Evolutionary conservation across 2,113 vertebrate genomes (phyloP).

Genomic region (Gorilla gorilla): DNA sequence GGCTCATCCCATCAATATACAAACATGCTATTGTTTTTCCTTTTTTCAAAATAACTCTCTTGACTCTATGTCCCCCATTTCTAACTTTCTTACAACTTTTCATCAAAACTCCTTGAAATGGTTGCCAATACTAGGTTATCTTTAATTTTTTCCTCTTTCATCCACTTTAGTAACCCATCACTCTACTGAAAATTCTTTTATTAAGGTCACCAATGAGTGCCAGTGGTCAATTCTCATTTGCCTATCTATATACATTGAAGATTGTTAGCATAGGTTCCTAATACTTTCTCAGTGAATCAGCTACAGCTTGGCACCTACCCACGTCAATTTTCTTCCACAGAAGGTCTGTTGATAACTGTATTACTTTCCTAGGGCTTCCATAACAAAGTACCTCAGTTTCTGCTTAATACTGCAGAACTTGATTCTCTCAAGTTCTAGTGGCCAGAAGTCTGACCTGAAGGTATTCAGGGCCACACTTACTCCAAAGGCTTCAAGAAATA

Average conservation of each 20-base stretch:
- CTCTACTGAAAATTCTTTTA: neutral
- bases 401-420: neutral
- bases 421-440: neutral
- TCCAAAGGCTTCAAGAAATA: neutral
- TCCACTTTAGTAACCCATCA: neutral
- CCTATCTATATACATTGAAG: neutral
- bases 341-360: neutral
- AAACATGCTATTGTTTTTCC: neutral
- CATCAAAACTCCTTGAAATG: slow-evolving; percentile 1
- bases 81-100: neutral
- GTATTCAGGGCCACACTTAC: neutral
- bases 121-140: neutral
- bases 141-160: neutral
- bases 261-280: neutral
- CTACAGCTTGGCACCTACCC: neutral
- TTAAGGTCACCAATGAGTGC: neutral
- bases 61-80: neutral
- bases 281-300: neutral
- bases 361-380: neutral
- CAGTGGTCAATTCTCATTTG: neutral
- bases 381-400: neutral
- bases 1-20: neutral
- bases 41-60: neutral
- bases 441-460: neutral
- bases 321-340: neutral